Percentiles rank a stretch among this genome's conserved stretches.
phyloP scores from a whole-genome alignment of 2,888 invertebrate genomes.

The Hydropsyche betteni region DNA sequence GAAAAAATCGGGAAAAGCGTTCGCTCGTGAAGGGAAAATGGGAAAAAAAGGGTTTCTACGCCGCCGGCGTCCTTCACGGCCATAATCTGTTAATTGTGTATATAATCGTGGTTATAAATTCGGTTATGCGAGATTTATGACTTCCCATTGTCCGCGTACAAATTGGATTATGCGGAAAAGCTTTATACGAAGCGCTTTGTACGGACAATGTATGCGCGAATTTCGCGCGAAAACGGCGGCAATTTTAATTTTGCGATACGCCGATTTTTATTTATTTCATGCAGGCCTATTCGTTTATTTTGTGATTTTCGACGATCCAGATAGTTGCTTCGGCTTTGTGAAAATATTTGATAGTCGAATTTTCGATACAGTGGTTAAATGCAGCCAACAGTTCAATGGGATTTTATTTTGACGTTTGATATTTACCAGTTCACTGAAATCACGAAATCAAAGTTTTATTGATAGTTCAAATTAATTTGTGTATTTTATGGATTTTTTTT shows the following conservation, averaged over 20 bases:
- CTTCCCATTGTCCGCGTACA: conserved; percentile 35
- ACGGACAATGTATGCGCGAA: not conserved
- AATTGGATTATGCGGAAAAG: conserved; percentile 32
- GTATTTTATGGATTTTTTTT: too few relatives aligned
- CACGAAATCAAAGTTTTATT: too few relatives aligned
- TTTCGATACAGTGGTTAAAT: too few relatives aligned
- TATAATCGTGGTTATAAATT: conserved; percentile 37
- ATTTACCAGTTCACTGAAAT: too few relatives aligned
- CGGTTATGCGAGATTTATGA: conserved; percentile 37
- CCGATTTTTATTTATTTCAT: not conserved
- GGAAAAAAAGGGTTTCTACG: conserved; percentile 12
- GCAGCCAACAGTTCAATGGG: too few relatives aligned
- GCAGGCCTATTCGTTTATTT: too few relatives aligned
- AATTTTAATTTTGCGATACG: conserved; percentile 4
- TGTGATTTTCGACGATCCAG: too few relatives aligned
- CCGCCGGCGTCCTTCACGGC: conserved; percentile 30
- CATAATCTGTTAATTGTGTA: conserved; percentile 37
- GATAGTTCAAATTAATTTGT: too few relatives aligned
- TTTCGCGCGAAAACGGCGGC: conserved; percentile 11
- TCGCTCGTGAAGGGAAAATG: not conserved
- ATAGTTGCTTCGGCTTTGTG: too few relatives aligned
- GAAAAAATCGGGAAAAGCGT: too few relatives aligned
- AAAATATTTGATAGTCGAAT: too few relatives aligned
- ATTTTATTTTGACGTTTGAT: too few relatives aligned
- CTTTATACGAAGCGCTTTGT: conserved; percentile 12